These are phyloP conservation scores for Elymnias hypermnestra DNA, from an alignment of 1,140 invertebrate genomes.

Conservation along the genomic window DNA sequence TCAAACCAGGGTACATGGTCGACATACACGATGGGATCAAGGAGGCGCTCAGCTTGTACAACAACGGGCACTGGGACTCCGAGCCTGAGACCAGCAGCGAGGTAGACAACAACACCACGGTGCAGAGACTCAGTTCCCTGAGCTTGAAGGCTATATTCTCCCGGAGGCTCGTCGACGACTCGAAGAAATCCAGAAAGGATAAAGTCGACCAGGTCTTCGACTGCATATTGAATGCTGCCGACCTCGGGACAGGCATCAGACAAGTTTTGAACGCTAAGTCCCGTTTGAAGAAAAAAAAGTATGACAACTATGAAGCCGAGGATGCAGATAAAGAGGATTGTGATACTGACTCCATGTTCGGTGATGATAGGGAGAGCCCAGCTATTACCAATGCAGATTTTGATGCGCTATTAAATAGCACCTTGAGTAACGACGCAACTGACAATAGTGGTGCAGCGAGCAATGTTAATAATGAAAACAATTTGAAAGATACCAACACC, in stretches of 20 bases:
- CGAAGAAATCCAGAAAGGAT: slow-evolving; percentile 36
- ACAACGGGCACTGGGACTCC: slow-evolving; percentile 50
- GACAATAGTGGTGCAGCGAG: slow-evolving; percentile 1
- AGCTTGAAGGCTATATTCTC: slow-evolving; percentile 44
- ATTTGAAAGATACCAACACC: slow-evolving; percentile 2
- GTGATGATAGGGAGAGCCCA: slow-evolving; percentile 12
- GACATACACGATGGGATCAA: slow-evolving; percentile 35
- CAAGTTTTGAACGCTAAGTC: too few relatives aligned
- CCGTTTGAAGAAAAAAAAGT: too few relatives aligned
- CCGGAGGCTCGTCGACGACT: slow-evolving; percentile 37
- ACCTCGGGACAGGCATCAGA: too few relatives aligned
- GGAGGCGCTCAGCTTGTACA: slow-evolving; percentile 27
- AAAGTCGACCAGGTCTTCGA: slow-evolving; percentile 37
- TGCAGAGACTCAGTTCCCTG: slow-evolving; percentile 26
- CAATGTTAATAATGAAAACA: slow-evolving; percentile 4
- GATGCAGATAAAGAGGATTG: slow-evolving; percentile 11
- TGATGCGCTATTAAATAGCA: slow-evolving; percentile 14
- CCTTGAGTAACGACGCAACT: slow-evolving; percentile 1
- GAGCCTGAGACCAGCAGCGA: slow-evolving; percentile 28
- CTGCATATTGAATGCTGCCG: slow-evolving; percentile 19
- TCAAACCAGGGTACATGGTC: slow-evolving; percentile 42
- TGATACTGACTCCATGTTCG: slow-evolving; percentile 18
- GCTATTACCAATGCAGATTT: slow-evolving; percentile 16
- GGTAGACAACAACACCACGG: slow-evolving; percentile 19
- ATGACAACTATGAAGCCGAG: too few relatives aligned